Evolutionary conservation across 2,888 invertebrate species (phyloP).

Genomic region (Spisula subtruncata): DNA sequence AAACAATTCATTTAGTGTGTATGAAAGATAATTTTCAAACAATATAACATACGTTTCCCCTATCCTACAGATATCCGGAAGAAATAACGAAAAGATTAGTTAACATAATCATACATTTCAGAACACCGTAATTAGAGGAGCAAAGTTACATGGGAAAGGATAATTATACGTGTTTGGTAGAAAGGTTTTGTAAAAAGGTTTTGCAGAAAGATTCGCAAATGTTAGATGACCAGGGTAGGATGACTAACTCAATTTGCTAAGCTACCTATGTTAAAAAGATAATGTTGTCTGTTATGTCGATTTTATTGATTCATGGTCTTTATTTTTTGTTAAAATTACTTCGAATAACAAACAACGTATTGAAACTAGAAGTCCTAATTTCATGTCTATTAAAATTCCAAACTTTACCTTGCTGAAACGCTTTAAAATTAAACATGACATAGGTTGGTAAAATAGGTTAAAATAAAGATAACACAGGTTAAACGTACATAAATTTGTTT

Average conservation of each 20-base stretch:
- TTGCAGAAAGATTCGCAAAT: no score
- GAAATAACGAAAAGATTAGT: background rate
- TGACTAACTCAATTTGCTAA: background rate
- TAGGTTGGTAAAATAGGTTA: no score
- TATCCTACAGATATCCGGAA: conserved; percentile 22
- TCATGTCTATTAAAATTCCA: background rate
- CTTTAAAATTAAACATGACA: conserved; percentile 4
- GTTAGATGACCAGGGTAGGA: background rate
- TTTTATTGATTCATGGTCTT: background rate
- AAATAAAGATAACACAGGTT: no score
- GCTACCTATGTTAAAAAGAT: background rate
- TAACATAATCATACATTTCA: background rate
- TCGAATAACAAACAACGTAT: conserved; percentile 17
- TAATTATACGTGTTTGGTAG: background rate
- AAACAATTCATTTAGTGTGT: background rate
- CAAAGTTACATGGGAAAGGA: background rate
- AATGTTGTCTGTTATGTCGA: background rate
- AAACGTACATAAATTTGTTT: no score
- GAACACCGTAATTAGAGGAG: background rate
- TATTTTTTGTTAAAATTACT: background rate
- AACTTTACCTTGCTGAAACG: conserved; percentile 13
- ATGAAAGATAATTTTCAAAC: conserved; percentile 1
- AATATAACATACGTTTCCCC: conserved; percentile 22
- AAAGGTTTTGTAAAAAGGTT: background rate
- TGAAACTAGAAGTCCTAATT: background rate